Conservation (phyloP, 2,797 vertebrate genomes). For the Percopsis omiscomaycus region DNA sequence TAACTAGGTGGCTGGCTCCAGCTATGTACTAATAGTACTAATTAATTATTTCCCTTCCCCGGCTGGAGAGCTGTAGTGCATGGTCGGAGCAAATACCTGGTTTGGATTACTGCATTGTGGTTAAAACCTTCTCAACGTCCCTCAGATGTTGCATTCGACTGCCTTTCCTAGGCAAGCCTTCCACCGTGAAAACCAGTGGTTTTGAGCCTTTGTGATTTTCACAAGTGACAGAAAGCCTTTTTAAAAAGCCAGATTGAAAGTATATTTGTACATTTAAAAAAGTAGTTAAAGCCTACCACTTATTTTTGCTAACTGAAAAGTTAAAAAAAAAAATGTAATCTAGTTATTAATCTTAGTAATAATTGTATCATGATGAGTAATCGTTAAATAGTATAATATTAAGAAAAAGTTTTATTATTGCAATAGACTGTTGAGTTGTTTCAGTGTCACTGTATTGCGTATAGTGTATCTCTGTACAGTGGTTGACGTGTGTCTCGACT, state of each 20-base stretch:
- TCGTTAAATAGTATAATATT: slow-evolving; percentile 54
- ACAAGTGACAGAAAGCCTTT: slow-evolving; percentile 69
- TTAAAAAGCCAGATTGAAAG: slow-evolving; percentile 72
- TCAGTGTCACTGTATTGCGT: slow-evolving; percentile 63
- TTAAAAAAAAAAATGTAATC: slow-evolving; percentile 51
- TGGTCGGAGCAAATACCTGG: no score
- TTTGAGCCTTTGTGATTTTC: slow-evolving; percentile 60
- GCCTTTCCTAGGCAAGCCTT: slow-evolving; percentile 48
- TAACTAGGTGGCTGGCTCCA: no score
- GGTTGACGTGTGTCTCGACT: slow-evolving; percentile 65
- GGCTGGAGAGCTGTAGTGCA: no score
- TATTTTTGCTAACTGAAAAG: slow-evolving; percentile 80
- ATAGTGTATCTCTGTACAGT: slow-evolving; percentile 60
- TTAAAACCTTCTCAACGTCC: slow-evolving; percentile 23
- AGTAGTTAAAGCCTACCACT: slow-evolving; percentile 72
- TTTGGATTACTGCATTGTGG: neutral
- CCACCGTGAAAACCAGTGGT: slow-evolving; percentile 41
- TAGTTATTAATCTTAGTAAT: slow-evolving; percentile 72
- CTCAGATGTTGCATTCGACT: slow-evolving; percentile 38
- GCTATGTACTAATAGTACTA: neutral
- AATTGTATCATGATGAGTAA: slow-evolving; percentile 66
- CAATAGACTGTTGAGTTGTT: slow-evolving; percentile 74
- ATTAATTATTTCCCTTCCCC: no score
- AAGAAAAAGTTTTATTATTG: slow-evolving; percentile 65
- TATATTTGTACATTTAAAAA: slow-evolving; percentile 79